phyloP scores from a whole-genome alignment of 2,888 invertebrate species.

The Stenchaetothrips biformis region DNA sequence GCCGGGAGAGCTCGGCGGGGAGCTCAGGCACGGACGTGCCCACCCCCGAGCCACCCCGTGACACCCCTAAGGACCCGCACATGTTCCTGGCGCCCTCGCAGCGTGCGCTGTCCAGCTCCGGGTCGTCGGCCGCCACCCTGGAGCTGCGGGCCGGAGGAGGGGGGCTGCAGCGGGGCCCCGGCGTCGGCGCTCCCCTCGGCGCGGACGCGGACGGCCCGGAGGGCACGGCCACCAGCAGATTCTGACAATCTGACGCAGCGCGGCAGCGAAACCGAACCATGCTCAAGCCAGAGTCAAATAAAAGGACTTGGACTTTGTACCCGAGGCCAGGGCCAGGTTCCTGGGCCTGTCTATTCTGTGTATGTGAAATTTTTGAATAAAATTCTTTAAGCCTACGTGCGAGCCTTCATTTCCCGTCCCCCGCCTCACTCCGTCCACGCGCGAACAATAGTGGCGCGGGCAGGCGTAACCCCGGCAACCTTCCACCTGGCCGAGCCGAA shows the following conservation, averaged over 20 bases:
- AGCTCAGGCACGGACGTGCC: background rate
- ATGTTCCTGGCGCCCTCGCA: slow-evolving; percentile 22
- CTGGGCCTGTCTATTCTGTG: too few relatives aligned
- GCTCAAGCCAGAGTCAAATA: too few relatives aligned
- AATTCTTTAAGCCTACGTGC: too few relatives aligned
- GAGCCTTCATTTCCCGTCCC: too few relatives aligned
- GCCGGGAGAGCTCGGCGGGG: background rate
- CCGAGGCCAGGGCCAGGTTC: too few relatives aligned
- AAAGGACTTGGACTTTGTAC: too few relatives aligned
- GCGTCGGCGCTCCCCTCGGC: background rate
- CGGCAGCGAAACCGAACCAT: too few relatives aligned
- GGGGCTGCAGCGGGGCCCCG: background rate
- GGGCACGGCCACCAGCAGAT: background rate
- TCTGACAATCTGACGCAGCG: background rate
- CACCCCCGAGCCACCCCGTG: background rate
- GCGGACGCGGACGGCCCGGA: background rate
- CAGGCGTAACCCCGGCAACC: too few relatives aligned
- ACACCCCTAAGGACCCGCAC: slow-evolving; percentile 4
- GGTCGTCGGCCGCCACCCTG: background rate
- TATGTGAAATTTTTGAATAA: too few relatives aligned
- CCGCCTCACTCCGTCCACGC: too few relatives aligned
- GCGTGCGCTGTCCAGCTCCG: background rate
- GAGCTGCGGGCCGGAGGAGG: background rate
- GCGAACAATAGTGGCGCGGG: too few relatives aligned
- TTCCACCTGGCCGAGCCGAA: too few relatives aligned